These are phyloP conservation scores for Physocephala rufipes DNA, from an alignment of 2,888 invertebrate species.

Conservation along the genomic window DNA sequence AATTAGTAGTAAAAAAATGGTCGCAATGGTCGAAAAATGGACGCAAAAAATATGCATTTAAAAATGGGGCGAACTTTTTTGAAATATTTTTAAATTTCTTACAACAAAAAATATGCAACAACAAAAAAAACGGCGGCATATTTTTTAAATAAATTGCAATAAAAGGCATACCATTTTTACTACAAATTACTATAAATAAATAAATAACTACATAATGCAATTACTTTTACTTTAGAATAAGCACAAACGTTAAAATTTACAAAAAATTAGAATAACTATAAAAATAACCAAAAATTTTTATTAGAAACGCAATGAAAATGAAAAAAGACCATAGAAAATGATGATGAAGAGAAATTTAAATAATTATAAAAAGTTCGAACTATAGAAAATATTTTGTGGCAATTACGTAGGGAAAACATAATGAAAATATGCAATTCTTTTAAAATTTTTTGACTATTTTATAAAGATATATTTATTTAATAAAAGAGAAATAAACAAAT, in stretches of 20 bases:
- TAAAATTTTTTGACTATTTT: conserved; percentile 21
- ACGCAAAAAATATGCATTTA: conserved; percentile 25
- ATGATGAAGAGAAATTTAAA: neutral
- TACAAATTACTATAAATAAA: conserved; percentile 21
- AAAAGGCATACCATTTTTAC: conserved; percentile 27
- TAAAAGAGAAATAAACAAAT: neutral
- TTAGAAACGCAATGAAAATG: conserved; percentile 15
- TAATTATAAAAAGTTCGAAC: conserved; percentile 3
- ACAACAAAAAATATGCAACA: conserved; percentile 12
- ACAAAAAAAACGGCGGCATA: conserved; percentile 4
- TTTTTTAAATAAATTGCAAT: conserved; percentile 10
- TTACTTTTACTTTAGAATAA: conserved; percentile 13
- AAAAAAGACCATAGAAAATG: neutral
- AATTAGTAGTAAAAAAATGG: neutral
- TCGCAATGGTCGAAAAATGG: neutral
- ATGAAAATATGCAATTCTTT: conserved; percentile 7
- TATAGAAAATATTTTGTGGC: conserved; percentile 10
- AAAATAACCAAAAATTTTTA: conserved; percentile 33
- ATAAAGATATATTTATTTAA: conserved; percentile 20
- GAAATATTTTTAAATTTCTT: conserved; percentile 10
- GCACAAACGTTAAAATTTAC: conserved; percentile 21
- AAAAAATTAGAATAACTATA: conserved; percentile 12
- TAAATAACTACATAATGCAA: conserved; percentile 27
- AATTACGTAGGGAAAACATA: conserved; percentile 7
- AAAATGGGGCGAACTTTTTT: neutral